Base-by-base conservation (phyloP, 53 echinoderm and acorn worm species). In the Holothuria scabra region DNA sequence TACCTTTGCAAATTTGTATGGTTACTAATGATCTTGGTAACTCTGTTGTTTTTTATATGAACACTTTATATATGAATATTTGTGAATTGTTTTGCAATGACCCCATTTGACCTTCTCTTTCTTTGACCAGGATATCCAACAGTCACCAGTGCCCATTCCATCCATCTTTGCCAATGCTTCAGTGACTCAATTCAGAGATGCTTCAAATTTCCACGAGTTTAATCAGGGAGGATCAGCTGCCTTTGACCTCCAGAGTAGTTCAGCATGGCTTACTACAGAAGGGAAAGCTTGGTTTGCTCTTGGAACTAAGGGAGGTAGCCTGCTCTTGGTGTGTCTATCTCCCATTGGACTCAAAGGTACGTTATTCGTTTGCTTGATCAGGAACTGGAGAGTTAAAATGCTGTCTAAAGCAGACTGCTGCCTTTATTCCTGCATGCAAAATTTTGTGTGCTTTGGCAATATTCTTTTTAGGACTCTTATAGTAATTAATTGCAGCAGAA, bases 151-250 rank as follows among this genome's bases (percentile, higher is more conserved):
- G 8, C 31, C 92, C 20, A 66, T 92, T 9, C 89, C 87, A 0
- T 97, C 97, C 13, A 90, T 97, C 59, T 97, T 97, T 82, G 94
- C 94, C 46, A 94, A 94, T 37, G 89, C 92, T 60, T 97, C 97
- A 30, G 59, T 97, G 23, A 90, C 94, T 14, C 82, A 90, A 66
- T 88, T 97, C 84, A 86, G 90, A 19, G 97, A 97, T 28, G 71
- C 92, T 0, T 79, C 92, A 62, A 97, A 97, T 91, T 84, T 87
- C 65, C 89, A 97, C 18, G 90, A 90, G 65, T 90, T 97, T 16
- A 84, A 67, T 9, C 97, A 94, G 28, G 80, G 89, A 28, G 94
- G 91, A 9, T 80, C 94, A 1, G 82, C 86, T 12, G 46, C 92
- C 28, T 90, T 94, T 46, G 97, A 97, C 61, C 88, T 94, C 67